Evolutionary conservation across 2,888 invertebrate genomes (phyloP).

Genomic region (Conus canariensis): DNA sequence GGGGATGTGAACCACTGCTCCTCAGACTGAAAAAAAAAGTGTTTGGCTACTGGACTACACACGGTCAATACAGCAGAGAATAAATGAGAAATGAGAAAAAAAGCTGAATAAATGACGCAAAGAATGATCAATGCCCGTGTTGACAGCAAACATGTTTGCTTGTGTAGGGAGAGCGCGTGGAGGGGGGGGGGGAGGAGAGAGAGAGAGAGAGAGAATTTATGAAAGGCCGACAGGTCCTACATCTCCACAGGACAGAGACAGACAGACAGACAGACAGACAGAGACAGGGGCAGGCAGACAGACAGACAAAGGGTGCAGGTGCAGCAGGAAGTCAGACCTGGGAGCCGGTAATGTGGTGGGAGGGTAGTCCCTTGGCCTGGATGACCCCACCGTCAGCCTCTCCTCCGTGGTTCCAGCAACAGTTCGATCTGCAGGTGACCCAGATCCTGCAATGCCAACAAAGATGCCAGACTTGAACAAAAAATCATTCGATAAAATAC

Average conservation of each 20-base stretch:
- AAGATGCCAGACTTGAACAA: too few species aligned
- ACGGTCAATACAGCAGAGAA: too few species aligned
- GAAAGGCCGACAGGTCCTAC: neutral
- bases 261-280: neutral
- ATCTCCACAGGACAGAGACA: neutral
- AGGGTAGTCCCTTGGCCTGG: constrained; percentile 78
- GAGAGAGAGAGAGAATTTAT: neutral
- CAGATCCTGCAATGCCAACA: constrained; percentile 73
- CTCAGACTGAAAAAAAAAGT: too few species aligned
- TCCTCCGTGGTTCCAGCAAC: constrained; percentile 77
- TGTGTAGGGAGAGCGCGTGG: neutral
- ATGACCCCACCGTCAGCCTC: constrained; percentile 75
- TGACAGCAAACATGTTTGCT: neutral
- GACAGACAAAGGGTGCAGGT: neutral
- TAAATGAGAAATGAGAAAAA: too few species aligned
- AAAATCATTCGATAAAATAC: too few species aligned
- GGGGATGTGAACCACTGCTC: too few species aligned
- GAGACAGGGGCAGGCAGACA: neutral
- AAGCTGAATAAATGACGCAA: too few species aligned
- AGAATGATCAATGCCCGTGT: too few species aligned
- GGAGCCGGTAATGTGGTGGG: constrained; percentile 79
- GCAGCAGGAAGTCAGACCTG: constrained; percentile 68
- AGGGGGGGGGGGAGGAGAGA: neutral
- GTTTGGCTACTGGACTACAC: too few species aligned
- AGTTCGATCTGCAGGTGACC: constrained; percentile 78